Base-by-base conservation (phyloP, 2,797 vertebrate genomes). In the Craterocephalus amniculus region DNA sequence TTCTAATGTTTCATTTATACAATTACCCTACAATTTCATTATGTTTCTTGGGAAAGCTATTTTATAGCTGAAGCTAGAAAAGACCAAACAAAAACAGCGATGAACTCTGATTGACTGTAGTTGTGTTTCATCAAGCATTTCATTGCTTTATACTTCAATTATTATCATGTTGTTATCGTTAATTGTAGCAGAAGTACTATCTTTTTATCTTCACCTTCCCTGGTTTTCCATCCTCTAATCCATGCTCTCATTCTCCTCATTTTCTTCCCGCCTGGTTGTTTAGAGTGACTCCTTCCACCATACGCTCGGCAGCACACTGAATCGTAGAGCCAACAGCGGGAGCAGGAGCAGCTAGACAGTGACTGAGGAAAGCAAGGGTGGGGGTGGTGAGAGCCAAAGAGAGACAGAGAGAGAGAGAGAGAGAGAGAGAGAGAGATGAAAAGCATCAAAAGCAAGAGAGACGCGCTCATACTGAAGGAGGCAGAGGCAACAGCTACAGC, bases 321-420 rank as follows among this genome's bases (percentile, higher is more conserved):
- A 89, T 83, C 75, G 85, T 88, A 87, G 89, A 86, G 87, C 85
- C 85, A 88, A 88, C 83, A 88, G 88, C 83, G 81, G 76, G 89
- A 91, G 90, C 75, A 71, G 82, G 57, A 77, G 83, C 74, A 87
- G 75, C 89, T 83, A 88, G 85, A 85, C 85, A 79, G 83, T 65
- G 85, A 84, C 78, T 83, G 86, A 84, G 77, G 51, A 54, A 56
- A 35, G 34, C 26, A 58, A 77, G 66, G 74, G 63, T 70, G 78
- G 58, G 64, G 72, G 76, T 38, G 48, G 74, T 49, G 76, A 26
- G 66, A 63, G 64, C 73, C 58, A 63, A 40, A 80, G 78, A 77
- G 66, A 10, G 74, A 69, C 61, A 56, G 76, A 63, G 72, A 38
- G 67, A 81, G 87, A 84, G 82, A 70, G 86, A 81, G 36, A 36